Evolutionary conservation across 1,140 invertebrate species (phyloP).

Genomic region (Calephelis nemesis): DNA sequence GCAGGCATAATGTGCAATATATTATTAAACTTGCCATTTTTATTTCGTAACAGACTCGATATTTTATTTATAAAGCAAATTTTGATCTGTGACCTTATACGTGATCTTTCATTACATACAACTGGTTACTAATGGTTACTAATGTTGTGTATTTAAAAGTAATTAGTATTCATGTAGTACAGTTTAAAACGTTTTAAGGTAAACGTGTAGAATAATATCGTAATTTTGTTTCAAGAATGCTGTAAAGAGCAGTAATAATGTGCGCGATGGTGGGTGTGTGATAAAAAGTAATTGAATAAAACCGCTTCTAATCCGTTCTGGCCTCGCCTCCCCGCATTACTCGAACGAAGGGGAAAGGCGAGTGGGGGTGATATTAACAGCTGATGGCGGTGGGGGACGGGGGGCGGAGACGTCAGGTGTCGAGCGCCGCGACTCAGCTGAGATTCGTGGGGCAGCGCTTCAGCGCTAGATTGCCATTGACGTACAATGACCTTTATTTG

Average conservation of each 20-base stretch:
- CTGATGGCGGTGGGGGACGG: constrained; percentile 50
- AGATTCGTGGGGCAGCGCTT: constrained; percentile 54
- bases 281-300: constrained; percentile 48
- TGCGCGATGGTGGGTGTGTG: constrained; percentile 20
- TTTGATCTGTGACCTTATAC: constrained; percentile 1
- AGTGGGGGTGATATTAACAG: constrained; percentile 69
- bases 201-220: constrained; percentile 3
- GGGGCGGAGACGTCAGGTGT: constrained; percentile 62
- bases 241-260: constrained; percentile 13
- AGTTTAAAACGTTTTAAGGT: neutral
- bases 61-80: constrained; percentile 1
- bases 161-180: neutral
- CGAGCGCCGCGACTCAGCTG: constrained; percentile 59
- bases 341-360: constrained; percentile 76
- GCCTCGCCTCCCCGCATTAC: constrained; percentile 69
- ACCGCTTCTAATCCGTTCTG: constrained; percentile 52
- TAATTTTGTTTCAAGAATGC: constrained; percentile 1
- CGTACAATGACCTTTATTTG: constrained; percentile 61
- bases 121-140: neutral
- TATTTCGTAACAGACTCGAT: constrained; percentile 26
- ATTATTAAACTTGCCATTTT: constrained; percentile 78
- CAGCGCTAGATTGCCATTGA: constrained; percentile 46
- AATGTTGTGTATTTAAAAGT: neutral
- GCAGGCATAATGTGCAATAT: constrained; percentile 75
- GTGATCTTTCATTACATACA: neutral